Evolutionary conservation across 2,888 invertebrate genomes (phyloP).

Genomic region (Tetranychus truncatus): DNA sequence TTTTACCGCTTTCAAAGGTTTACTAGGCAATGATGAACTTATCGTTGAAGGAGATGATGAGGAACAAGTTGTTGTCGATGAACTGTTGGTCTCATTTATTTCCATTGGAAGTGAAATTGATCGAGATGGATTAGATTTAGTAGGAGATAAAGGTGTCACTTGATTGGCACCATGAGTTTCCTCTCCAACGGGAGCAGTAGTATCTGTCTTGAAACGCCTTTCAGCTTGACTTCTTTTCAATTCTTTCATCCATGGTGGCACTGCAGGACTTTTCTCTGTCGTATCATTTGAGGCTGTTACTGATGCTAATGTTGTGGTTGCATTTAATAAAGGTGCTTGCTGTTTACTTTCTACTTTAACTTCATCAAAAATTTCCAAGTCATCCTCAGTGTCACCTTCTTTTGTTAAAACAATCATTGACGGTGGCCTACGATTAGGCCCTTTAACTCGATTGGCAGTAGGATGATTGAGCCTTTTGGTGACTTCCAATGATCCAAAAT

Average conservation of each 20-base stretch:
- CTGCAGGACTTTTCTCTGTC: neutral
- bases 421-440: slow-evolving; percentile 44
- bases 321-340: neutral
- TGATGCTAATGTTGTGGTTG: too few relatives aligned
- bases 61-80: neutral
- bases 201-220: slow-evolving; percentile 1
- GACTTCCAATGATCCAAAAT: neutral
- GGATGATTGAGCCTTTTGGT: slow-evolving; percentile 32
- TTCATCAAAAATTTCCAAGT: neutral
- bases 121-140: slow-evolving; percentile 14
- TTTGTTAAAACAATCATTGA: slow-evolving; percentile 30
- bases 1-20: slow-evolving; percentile 5
- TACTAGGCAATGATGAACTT: neutral
- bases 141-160: slow-evolving; percentile 8
- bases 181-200: neutral
- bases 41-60: neutral
- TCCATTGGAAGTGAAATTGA: slow-evolving; percentile 8
- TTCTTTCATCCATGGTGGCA: slow-evolving; percentile 63
- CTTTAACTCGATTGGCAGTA: slow-evolving; percentile 39
- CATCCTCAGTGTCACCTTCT: slow-evolving; percentile 6
- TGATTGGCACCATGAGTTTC: neutral
- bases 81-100: neutral
- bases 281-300: neutral
- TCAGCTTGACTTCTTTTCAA: slow-evolving; percentile 50
- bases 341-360: neutral